A percentile compares a stretch with the other conserved stretches of the same genome.
These are phyloP conservation scores for Corythaixoides concolor DNA, from an alignment of 2,113 vertebrate genomes.

Conservation along the genomic window DNA sequence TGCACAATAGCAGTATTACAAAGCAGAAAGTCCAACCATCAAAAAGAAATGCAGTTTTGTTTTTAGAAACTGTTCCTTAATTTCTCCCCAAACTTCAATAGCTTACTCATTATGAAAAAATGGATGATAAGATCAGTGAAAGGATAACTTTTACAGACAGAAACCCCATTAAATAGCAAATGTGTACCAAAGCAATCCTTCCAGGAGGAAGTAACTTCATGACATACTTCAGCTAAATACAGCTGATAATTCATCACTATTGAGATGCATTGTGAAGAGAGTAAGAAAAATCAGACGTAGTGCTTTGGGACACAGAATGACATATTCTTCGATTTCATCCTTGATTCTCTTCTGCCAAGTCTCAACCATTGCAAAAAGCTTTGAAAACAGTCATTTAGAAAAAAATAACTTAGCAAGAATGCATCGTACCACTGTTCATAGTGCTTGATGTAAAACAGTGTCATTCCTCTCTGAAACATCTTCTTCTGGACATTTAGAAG, in stretches of 20 bases:
- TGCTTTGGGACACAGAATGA: not conserved
- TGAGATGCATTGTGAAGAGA: not conserved
- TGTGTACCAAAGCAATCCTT: not conserved
- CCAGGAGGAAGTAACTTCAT: not conserved
- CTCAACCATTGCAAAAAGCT: not conserved
- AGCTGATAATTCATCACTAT: not conserved
- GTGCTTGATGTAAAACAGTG: not conserved
- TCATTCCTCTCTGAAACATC: not conserved
- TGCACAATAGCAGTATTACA: not conserved
- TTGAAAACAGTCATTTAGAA: not conserved
- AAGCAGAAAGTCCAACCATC: not conserved
- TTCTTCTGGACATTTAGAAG: not conserved
- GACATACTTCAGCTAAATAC: not conserved
- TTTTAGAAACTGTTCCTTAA: not conserved
- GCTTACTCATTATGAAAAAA: not conserved
- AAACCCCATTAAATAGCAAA: not conserved
- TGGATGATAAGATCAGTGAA: not conserved
- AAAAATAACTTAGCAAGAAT: not conserved
- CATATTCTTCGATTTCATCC: not conserved
- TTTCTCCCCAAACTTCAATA: not conserved
- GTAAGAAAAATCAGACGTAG: not conserved
- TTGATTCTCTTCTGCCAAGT: not conserved
- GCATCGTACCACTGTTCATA: not conserved
- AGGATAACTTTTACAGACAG: not conserved
- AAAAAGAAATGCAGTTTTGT: not conserved